Base-by-base conservation (phyloP, 2,888 invertebrate genomes). In the Stegana nigrithorax region DNA sequence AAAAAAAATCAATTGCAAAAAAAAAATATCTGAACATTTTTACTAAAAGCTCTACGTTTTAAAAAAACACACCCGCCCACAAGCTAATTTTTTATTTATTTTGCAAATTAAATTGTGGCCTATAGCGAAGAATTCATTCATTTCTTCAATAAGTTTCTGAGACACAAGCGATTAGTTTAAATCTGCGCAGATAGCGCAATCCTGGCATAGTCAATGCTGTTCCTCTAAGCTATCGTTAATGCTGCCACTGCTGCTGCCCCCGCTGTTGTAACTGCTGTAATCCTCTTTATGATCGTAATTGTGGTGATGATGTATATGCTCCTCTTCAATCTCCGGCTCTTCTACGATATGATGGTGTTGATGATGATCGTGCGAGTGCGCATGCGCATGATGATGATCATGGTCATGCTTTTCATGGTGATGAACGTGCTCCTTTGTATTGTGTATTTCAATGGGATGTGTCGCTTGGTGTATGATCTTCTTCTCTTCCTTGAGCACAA, bases 401-500 rank as follows among this genome's bases (percentile, higher is more conserved):
- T 65, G 56, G 7, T 79, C 77, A 55, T 76, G 77, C 26, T 75
- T 75, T 19, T 75, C 76, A 51, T 80, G 83, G 63, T 85, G 85
- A 72, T 85, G 85, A 45, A 80, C 72, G 55, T 85, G 85, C 64
- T 85, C 85, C 44, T 83, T 80, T 42, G 83, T 78, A 55, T 74
- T 79, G 51, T 75, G 75, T 4, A 75, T 78, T 56, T 75, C 69
- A 21, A 84, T 74, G 47, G 86, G 85, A 59, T 82, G 83, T 59
- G 84, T 77, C 66, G 84, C 84, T 44, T 85, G 80, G 45, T 85
- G 81, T 25, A 86, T 83, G 17, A 84, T 77, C 68, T 85, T 85
- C 68, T 85, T 86, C 65, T 85, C 85, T 71, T 85, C 85, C 69
- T 85, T 86, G n/a, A 84, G 73, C 14, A 86, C 78, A 64, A 84